Evolutionary conservation across 2,113 vertebrate genomes (phyloP).

Genomic region (Electrona antarctica): DNA sequence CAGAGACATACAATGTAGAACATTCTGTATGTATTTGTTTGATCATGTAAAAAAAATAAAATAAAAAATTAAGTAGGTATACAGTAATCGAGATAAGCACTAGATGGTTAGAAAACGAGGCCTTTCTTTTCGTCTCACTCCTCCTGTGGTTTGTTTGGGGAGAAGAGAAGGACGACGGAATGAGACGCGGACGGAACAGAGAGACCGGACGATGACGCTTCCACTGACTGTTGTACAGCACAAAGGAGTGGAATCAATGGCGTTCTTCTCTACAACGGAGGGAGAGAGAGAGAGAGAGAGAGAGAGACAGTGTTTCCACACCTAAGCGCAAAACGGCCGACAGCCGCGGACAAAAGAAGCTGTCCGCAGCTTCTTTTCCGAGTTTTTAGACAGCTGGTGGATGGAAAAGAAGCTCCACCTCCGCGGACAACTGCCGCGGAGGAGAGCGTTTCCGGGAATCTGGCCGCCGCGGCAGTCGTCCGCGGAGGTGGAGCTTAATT

Average conservation of each 20-base stretch:
- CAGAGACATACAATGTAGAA: conserved; percentile 38
- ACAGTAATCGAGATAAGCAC: conserved; percentile 54
- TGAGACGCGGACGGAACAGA: conserved; percentile 16
- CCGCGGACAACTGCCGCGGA: too few species aligned
- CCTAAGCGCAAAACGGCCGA: too few species aligned
- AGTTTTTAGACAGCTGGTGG: too few species aligned
- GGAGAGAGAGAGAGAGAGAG: conserved; percentile 2
- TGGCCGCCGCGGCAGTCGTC: too few species aligned
- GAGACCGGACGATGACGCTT: conserved; percentile 55
- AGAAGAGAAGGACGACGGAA: conserved; percentile 27
- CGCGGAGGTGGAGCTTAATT: too few species aligned
- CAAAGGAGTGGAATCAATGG: conserved; percentile 59
- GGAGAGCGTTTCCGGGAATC: too few species aligned
- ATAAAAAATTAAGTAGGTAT: too few species aligned
- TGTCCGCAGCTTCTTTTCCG: too few species aligned
- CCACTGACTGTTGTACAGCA: conserved; percentile 68
- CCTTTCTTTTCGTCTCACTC: conserved; percentile 32
- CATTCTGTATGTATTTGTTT: conserved; percentile 44
- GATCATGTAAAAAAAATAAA: conserved; percentile 59
- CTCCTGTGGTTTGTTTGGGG: conserved; percentile 19
- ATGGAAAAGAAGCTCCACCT: too few species aligned
- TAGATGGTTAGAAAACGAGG: conserved; percentile 52
- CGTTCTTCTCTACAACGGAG: not conserved
- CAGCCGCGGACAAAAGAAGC: too few species aligned
- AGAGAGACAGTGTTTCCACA: too few species aligned